phyloP scores from a whole-genome alignment of 2,888 invertebrate species.

The Aphodius granarius region DNA sequence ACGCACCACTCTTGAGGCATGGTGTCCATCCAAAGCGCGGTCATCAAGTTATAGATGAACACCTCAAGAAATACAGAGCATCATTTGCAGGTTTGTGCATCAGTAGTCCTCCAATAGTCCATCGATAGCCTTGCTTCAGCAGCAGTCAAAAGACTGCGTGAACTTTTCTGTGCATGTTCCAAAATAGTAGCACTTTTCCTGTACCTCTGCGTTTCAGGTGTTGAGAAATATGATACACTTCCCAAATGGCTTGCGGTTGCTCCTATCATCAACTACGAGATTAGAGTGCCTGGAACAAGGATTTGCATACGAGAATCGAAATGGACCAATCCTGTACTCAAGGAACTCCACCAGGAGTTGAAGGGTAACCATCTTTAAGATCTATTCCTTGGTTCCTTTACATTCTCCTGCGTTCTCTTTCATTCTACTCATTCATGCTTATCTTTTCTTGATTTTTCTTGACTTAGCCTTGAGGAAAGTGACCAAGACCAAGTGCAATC shows the following conservation, averaged over 20 bases:
- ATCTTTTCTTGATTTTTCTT: slow-evolving; percentile 7
- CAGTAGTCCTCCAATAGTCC: neutral
- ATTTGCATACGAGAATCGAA: slow-evolving; percentile 65
- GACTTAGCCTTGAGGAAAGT: slow-evolving; percentile 30
- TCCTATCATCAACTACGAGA: slow-evolving; percentile 54
- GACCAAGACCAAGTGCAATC: slow-evolving; percentile 32
- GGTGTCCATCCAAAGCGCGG: slow-evolving; percentile 67
- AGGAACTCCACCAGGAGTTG: slow-evolving; percentile 62
- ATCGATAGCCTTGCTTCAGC: too few relatives aligned
- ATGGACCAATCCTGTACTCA: slow-evolving; percentile 66
- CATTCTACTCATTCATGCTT: too few relatives aligned
- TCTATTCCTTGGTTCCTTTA: too few relatives aligned
- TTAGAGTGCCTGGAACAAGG: slow-evolving; percentile 49
- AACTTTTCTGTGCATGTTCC: too few relatives aligned
- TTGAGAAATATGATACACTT: slow-evolving; percentile 54
- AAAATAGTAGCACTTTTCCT: too few relatives aligned
- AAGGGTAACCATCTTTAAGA: too few relatives aligned
- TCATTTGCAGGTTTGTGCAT: slow-evolving; percentile 44
- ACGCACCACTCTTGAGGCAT: slow-evolving; percentile 65
- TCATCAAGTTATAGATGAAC: slow-evolving; percentile 57
- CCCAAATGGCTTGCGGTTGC: slow-evolving; percentile 57
- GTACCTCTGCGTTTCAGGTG: slow-evolving; percentile 53
- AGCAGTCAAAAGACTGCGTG: too few relatives aligned
- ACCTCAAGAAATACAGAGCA: slow-evolving; percentile 43
- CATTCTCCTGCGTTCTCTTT: too few relatives aligned